Evolutionary conservation across 2,797 vertebrate genomes (phyloP).

Genomic region (Betta splendens): DNA sequence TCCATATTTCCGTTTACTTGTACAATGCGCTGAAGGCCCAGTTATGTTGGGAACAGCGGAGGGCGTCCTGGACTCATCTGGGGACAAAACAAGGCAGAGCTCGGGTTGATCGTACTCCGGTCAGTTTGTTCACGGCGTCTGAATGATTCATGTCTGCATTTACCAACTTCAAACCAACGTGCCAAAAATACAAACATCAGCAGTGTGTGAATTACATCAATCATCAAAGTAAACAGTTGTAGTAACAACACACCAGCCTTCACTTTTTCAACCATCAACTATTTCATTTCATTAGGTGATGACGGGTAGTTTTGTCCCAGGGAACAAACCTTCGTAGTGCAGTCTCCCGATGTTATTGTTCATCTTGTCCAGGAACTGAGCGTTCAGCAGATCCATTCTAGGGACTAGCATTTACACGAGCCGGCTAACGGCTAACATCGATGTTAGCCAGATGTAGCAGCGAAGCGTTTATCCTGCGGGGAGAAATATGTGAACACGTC

Average conservation of each 20-base stretch:
- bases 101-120: no score
- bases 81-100: conserved; percentile 65
- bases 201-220: no score
- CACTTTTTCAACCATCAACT: no score
- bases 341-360: conserved; percentile 97
- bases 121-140: no score
- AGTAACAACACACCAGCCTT: no score
- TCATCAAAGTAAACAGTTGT: no score
- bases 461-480: conserved; percentile 45
- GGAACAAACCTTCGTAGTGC: conserved; percentile 89
- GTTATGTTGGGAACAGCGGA: conserved; percentile 86
- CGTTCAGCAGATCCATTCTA: conserved; percentile 99
- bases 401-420: conserved; percentile 90
- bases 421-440: conserved; percentile 83
- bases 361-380: conserved; percentile 98
- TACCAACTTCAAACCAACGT: no score
- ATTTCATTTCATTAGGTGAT: background rate
- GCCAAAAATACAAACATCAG: no score
- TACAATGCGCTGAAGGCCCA: conserved; percentile 89
- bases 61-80: conserved; percentile 91
- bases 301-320: background rate
- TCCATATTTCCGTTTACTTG: conserved; percentile 92
- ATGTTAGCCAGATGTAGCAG: conserved; percentile 72
- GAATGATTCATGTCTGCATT: no score
- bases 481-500: background rate